Conservation (phyloP, 2,888 invertebrate genomes). For the Abscondita cerata region DNA sequence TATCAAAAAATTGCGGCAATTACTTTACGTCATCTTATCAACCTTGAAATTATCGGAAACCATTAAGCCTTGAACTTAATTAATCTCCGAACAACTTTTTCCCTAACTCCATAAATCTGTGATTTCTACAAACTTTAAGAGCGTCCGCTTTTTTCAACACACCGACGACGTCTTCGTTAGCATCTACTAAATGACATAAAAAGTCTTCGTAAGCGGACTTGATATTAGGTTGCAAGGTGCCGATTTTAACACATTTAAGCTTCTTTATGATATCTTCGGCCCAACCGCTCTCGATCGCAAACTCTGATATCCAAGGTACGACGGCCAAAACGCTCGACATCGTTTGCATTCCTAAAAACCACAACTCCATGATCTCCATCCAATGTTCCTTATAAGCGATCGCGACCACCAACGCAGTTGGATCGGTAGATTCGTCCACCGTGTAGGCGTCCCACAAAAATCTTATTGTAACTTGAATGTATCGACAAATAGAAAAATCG, state of each 20-base stretch:
- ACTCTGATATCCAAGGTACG: conserved; percentile 89
- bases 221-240: conserved; percentile 81
- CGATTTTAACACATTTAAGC: conserved; percentile 82
- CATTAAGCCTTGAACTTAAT: too few species aligned
- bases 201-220: conserved; percentile 92
- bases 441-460: conserved; percentile 94
- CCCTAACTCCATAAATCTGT: conserved; percentile 87
- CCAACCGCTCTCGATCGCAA: conserved; percentile 94
- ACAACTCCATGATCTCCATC: conserved; percentile 89
- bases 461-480: conserved; percentile 86
- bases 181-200: conserved; percentile 82
- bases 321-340: conserved; percentile 81
- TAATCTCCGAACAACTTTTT: conserved; percentile 89
- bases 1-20: too few species aligned
- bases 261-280: conserved; percentile 85
- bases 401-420: conserved; percentile 80
- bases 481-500: conserved; percentile 87
- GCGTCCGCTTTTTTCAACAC: conserved; percentile 85
- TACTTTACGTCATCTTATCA: too few species aligned
- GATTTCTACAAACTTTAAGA: conserved; percentile 82
- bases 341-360: conserved; percentile 95
- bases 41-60: too few species aligned
- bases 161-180: conserved; percentile 73
- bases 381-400: conserved; percentile 87
- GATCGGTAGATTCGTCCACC: conserved; percentile 87